phyloP scores from a whole-genome alignment of 2,113 vertebrate genomes.

The Prochilodus magdalenae region DNA sequence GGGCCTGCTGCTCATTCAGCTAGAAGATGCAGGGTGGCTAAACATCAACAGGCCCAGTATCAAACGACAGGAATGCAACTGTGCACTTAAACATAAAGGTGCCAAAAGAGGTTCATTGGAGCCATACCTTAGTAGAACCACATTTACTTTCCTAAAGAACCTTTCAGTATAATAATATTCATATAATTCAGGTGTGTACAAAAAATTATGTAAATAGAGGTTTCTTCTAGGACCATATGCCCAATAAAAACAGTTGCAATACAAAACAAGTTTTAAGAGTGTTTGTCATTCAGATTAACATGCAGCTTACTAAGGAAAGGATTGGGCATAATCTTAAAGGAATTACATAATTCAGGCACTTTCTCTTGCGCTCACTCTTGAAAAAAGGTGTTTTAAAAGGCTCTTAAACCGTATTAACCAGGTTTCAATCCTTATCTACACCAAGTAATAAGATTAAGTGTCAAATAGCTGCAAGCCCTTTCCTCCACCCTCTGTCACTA shows the following conservation, averaged over 20 bases:
- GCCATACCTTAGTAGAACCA: no score
- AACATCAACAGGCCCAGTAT: constrained; percentile 42
- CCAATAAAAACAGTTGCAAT: background rate
- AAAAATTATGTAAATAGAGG: no score
- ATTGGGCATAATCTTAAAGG: background rate
- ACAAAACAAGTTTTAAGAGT: background rate
- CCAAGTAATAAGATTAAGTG: constrained; percentile 1
- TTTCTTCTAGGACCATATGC: background rate
- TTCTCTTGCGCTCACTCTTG: background rate
- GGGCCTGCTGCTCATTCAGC: constrained; percentile 54
- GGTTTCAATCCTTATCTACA: background rate
- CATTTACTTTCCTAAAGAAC: no score
- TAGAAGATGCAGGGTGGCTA: constrained; percentile 50
- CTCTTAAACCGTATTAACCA: background rate
- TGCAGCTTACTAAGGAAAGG: background rate
- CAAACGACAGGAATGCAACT: constrained; percentile 7
- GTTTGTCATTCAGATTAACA: background rate
- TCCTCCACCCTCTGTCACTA: background rate
- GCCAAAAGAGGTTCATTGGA: background rate
- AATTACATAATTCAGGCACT: background rate
- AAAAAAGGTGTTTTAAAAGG: background rate
- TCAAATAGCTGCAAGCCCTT: background rate
- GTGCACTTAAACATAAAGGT: background rate
- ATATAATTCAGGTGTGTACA: no score
- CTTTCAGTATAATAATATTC: no score